Evolutionary conservation across 2,888 invertebrate genomes (phyloP).

Genomic region (Hartigia nigra): DNA sequence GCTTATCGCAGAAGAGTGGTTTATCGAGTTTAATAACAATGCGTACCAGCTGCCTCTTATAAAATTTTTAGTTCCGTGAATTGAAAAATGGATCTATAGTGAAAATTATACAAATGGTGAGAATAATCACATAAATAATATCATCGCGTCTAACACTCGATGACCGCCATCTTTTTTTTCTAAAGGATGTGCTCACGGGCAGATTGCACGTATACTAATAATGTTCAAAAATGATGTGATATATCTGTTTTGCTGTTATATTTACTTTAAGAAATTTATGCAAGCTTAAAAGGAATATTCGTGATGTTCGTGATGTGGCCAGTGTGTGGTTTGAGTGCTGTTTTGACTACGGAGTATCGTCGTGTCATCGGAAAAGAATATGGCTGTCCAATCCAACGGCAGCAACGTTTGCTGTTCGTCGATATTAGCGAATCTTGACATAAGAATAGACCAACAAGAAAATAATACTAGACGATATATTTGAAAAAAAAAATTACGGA

Average conservation of each 20-base stretch:
- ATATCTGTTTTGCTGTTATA: neutral
- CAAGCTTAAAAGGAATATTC: neutral
- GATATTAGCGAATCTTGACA: neutral
- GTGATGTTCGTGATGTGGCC: neutral
- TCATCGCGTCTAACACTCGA: neutral
- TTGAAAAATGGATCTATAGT: neutral
- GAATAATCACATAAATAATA: neutral
- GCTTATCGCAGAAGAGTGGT: constrained; percentile 1
- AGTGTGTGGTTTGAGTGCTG: neutral
- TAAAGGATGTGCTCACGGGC: constrained; percentile 16
- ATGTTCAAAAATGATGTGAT: neutral
- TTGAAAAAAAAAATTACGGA: neutral
- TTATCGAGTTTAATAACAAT: neutral
- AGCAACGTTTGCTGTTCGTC: neutral
- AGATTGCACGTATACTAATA: neutral
- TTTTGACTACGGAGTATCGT: neutral
- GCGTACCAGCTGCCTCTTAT: neutral
- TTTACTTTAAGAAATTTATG: neutral
- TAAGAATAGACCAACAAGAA: neutral
- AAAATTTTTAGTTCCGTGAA: neutral
- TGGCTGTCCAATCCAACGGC: neutral
- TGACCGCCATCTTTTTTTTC: neutral
- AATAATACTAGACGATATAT: neutral
- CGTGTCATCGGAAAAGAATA: neutral
- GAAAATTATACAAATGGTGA: neutral